Conservation (phyloP, 2,797 vertebrate species). For the Clamator glandarius region DNA sequence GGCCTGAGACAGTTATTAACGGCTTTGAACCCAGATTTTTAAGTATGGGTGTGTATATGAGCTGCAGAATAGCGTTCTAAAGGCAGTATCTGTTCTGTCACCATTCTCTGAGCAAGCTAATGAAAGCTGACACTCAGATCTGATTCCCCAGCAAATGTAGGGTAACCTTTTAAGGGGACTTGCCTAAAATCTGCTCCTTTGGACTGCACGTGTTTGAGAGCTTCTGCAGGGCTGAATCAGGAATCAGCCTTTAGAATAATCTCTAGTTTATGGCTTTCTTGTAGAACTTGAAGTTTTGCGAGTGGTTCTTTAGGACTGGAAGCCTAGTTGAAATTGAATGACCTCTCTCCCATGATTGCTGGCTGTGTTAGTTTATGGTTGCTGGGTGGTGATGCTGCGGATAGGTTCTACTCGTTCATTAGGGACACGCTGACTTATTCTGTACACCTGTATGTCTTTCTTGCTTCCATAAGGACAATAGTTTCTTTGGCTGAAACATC, state of each 20-base stretch:
- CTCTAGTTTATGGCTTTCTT: background rate
- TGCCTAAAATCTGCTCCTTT: background rate
- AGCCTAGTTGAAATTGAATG: background rate
- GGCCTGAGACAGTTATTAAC: too few species aligned
- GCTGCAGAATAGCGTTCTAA: background rate
- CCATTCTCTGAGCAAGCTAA: background rate
- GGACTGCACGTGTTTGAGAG: background rate
- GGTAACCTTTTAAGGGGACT: background rate
- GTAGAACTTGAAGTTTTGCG: background rate
- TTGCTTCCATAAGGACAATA: background rate
- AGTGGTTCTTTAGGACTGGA: background rate
- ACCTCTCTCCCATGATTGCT: background rate
- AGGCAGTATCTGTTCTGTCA: background rate
- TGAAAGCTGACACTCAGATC: background rate
- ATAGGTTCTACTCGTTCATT: background rate
- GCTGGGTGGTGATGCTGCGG: background rate
- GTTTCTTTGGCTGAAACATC: slow-evolving; percentile 39
- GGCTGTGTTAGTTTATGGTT: background rate
- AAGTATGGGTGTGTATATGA: background rate
- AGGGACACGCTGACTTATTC: background rate
- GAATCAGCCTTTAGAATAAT: background rate
- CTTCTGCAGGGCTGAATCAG: background rate
- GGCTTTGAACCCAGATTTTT: too few species aligned
- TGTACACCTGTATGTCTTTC: background rate
- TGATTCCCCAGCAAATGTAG: background rate